Evolutionary conservation across 2,113 vertebrate species (phyloP).

Genomic region (Gymnobelideus leadbeateri): DNA sequence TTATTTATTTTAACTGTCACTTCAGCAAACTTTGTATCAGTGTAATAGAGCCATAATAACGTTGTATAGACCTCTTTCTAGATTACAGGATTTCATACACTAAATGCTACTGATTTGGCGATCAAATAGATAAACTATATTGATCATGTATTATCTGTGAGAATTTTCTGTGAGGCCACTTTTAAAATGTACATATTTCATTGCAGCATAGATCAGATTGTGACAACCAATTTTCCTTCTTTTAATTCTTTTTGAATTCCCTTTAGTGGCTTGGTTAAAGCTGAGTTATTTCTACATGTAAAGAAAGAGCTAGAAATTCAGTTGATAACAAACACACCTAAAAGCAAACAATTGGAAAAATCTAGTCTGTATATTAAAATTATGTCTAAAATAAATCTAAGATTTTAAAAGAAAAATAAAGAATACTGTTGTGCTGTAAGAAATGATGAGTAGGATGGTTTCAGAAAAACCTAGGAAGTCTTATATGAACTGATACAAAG

Average conservation of each 20-base stretch:
- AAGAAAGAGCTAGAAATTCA: slow-evolving; percentile 50
- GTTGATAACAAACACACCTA: slow-evolving; percentile 50
- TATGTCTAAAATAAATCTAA: slow-evolving; percentile 69
- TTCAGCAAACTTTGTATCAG: slow-evolving; percentile 67
- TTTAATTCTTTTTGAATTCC: slow-evolving; percentile 4
- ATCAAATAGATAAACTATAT: slow-evolving; percentile 67
- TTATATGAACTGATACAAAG: background rate
- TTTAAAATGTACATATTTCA: slow-evolving; percentile 69
- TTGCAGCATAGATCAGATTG: slow-evolving; percentile 62
- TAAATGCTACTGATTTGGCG: slow-evolving; percentile 71
- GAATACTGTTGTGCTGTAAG: background rate
- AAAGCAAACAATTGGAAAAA: slow-evolving; percentile 70
- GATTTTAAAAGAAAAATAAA: background rate
- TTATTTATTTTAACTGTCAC: slow-evolving; percentile 49
- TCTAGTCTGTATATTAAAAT: slow-evolving; percentile 66
- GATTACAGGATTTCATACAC: slow-evolving; percentile 69
- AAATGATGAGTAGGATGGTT: background rate
- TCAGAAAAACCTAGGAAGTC: background rate
- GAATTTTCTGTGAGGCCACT: slow-evolving; percentile 69
- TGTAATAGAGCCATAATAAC: slow-evolving; percentile 69
- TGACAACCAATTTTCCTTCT: slow-evolving; percentile 36
- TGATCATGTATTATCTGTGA: slow-evolving; percentile 56
- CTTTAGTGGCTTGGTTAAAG: slow-evolving; percentile 60
- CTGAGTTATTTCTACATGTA: slow-evolving; percentile 59
- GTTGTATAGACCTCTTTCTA: slow-evolving; percentile 62